Evolutionary conservation across 2,888 invertebrate genomes (phyloP).

Genomic region (Ormyrus nitidulus): DNA sequence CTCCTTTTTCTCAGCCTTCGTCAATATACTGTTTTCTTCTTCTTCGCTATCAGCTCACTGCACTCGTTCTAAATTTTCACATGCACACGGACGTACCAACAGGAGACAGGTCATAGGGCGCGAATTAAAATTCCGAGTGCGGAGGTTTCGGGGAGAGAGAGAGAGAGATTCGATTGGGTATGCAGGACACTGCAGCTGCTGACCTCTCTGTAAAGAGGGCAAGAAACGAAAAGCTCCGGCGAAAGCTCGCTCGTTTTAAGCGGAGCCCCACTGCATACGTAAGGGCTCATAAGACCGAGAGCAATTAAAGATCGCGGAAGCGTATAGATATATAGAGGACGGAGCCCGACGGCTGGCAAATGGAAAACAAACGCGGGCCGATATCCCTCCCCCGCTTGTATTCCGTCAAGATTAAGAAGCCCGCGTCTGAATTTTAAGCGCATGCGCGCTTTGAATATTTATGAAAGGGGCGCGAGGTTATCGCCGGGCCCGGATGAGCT

Average conservation of each 20-base stretch:
- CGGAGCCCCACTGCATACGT: constrained; percentile 32
- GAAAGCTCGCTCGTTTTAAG: constrained; percentile 39
- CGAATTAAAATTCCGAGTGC: constrained; percentile 48
- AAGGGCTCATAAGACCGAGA: constrained; percentile 23
- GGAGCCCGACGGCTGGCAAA: background rate
- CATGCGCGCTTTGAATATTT: constrained; percentile 38
- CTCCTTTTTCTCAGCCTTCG: background rate
- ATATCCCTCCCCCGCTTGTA: constrained; percentile 9
- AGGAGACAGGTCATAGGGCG: background rate
- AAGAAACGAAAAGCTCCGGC: constrained; percentile 6
- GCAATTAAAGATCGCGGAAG: no score
- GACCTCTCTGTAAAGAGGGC: background rate
- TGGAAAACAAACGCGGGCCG: constrained; percentile 33
- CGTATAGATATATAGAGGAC: no score
- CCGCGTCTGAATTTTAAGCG: constrained; percentile 28
- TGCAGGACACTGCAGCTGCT: constrained; percentile 13
- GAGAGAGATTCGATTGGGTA: constrained; percentile 30
- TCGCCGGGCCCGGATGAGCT: no score
- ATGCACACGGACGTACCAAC: background rate
- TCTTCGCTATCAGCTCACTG: background rate
- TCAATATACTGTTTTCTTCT: constrained; percentile 3
- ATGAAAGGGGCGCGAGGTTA: constrained; percentile 11
- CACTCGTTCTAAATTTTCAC: constrained; percentile 11
- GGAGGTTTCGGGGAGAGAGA: background rate
- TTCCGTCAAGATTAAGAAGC: constrained; percentile 43